Evolutionary conservation across 2,113 vertebrate species (phyloP), one percentile per base, ranked within the genome.

Genomic region (Caranx melampygus): DNA sequence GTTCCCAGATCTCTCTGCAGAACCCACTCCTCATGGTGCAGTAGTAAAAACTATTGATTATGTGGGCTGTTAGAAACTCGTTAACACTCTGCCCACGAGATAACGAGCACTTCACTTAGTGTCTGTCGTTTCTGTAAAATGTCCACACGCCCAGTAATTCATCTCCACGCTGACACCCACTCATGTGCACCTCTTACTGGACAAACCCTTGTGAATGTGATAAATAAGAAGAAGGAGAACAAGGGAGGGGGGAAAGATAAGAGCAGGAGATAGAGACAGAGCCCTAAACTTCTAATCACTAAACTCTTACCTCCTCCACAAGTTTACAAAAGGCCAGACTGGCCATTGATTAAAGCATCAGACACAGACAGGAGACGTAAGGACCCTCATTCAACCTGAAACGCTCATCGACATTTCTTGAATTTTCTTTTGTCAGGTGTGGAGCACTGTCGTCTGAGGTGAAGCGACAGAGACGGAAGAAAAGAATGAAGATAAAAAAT

Each of bases 321-420:
- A 26, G 18, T 45, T 44, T 11, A 33, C 62, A 59, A 12, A 72
- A 6, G 16, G 9, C 9, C 40, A 54, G 18, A 54, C 6, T 69
- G 26, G 26, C 57, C 79, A 68, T 59, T 59, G 75, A 75, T 34
- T n/a, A 45, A 51, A 58, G 47, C 58, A 15, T 35, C 52, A 35
- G 10, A 71, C 40, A 10, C n/a, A 45, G 35, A 52, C 4, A 16
- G 7, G 12, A 13, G 12, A n/a, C 71, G 45, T 20, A 3, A 71
- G 16, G 31, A 68, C n/a, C 44, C 58, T 67, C 35, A 2, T 12
- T 75, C 57, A 69, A 52, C 64, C 70, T 61, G 59, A 74, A 65
- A 49, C 0, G 3, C 47, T 52, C n/a, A 42, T 35, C 49, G 59
- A 44, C 57, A 34, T 15, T 21, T 26, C 26, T 16, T 20, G 45